Conservation (phyloP, 2,888 invertebrate species). For the Esperia sulphurella region DNA sequence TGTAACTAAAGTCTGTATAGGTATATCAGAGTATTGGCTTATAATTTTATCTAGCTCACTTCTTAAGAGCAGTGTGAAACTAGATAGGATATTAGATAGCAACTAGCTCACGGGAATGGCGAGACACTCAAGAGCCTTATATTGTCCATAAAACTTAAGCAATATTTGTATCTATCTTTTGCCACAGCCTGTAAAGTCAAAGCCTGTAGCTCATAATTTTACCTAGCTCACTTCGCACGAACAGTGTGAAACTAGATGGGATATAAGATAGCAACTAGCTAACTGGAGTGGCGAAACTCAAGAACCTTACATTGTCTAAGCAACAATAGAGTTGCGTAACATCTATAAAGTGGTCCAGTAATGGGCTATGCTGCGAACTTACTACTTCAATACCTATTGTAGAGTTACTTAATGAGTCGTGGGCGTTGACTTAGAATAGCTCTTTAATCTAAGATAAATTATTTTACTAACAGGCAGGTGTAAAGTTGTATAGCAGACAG, state of each 20-base stretch:
- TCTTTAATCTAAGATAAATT: too few relatives aligned
- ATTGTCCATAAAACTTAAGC: too few relatives aligned
- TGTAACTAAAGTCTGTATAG: too few relatives aligned
- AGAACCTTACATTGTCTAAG: conserved; percentile 16
- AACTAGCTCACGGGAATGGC: neutral
- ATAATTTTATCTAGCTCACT: too few relatives aligned
- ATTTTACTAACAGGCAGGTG: too few relatives aligned
- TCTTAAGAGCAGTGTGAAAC: conserved; percentile 4
- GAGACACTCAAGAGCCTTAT: too few relatives aligned
- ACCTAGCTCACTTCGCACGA: neutral
- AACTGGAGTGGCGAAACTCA: conserved; percentile 13
- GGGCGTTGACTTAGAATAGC: neutral
- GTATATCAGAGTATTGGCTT: too few relatives aligned
- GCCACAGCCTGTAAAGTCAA: too few relatives aligned
- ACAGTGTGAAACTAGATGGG: conserved; percentile 7
- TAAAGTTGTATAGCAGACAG: too few relatives aligned
- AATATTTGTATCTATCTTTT: too few relatives aligned
- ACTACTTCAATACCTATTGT: conserved; percentile 19
- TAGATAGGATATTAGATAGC: conserved; percentile 6
- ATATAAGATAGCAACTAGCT: conserved; percentile 2
- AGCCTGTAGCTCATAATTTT: too few relatives aligned
- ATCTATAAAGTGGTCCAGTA: neutral
- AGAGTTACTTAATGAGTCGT: conserved; percentile 10
- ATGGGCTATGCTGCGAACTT: neutral
- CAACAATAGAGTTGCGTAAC: conserved; percentile 11